These are phyloP conservation scores for Dyspetes luteomarginatus DNA, from an alignment of 2,888 invertebrate genomes.

Conservation along the genomic window DNA sequence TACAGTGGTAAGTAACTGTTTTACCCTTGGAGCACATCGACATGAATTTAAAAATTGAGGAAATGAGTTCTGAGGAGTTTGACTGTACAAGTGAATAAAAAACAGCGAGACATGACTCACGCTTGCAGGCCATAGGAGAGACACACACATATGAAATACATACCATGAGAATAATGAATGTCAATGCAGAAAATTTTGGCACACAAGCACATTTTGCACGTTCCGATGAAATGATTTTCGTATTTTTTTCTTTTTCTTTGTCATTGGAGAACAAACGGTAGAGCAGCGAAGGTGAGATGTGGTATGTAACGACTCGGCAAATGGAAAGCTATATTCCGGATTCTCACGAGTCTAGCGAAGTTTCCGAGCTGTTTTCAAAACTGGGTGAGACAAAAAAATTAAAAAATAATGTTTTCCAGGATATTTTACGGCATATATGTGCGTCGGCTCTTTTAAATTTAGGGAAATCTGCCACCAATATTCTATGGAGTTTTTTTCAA, in stretches of 20 bases:
- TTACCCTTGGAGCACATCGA: no score
- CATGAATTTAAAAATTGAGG: no score
- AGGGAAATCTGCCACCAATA: not conserved
- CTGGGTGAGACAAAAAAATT: slow-evolving; percentile 68
- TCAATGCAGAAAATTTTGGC: slow-evolving; percentile 62
- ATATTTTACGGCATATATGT: no score
- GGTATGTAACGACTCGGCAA: slow-evolving; percentile 30
- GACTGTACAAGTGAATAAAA: no score
- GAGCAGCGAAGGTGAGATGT: slow-evolving; percentile 43
- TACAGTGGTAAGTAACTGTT: no score
- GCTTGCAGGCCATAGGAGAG: not conserved
- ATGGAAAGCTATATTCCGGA: slow-evolving; percentile 2
- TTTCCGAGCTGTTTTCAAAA: slow-evolving; percentile 80
- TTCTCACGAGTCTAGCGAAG: slow-evolving; percentile 76
- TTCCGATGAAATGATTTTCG: slow-evolving; percentile 46
- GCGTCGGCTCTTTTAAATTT: not conserved
- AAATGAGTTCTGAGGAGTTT: no score
- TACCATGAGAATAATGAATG: slow-evolving; percentile 67
- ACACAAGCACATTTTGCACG: slow-evolving; percentile 41
- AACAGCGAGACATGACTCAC: no score
- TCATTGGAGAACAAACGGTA: slow-evolving; percentile 40
- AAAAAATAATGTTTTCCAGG: slow-evolving; percentile 1
- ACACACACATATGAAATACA: slow-evolving; percentile 63
- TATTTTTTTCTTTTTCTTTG: slow-evolving; percentile 14
- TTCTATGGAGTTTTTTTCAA: no score